Evolutionary conservation across 2,888 invertebrate genomes (phyloP), one percentile per base, ranked within the genome.

Genomic region (Harpagoxenus sublaevis): DNA sequence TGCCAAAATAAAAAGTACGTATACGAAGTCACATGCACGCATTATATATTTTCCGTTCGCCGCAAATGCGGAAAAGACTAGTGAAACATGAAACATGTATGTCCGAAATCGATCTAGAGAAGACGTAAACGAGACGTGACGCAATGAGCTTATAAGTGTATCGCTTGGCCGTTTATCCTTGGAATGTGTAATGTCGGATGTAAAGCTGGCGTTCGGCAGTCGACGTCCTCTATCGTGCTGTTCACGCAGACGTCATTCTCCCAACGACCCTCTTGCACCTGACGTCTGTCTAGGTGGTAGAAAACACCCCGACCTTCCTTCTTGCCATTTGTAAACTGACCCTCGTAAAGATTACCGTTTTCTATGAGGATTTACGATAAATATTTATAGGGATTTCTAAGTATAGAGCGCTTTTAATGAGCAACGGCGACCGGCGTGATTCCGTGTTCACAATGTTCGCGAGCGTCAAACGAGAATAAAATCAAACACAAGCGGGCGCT

Each of bases 201-300:
- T 6, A 94, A 90, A 71, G 96, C 96, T 86, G 95, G 95, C 92
- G 97, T 97, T 60, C 97, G 95, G 92, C 95, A 93, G 48, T 62
- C 48, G 66, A 96, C 96, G 92, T 97, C 97, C 0, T 94, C 94
- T 91, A 97, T 95, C 85, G 95, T 96, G 84, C 97, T 96, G 84
- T 92, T 95, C 83, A 96, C 94, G 90, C 96, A 97, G 31, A 95
- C 88, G 90, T 96, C 96, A n/a, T 95, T 88, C 4, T 91, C 85
- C 97, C 97, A 97, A 88, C 96, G 95, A 1, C 97, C 97, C 85
- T 96, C 96, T 92, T 97, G 97, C 87, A 97, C 92, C 93, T 97
- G 97, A 0, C 97, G 97, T 0, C 95, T 96, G 90, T 95, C 95
- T 92, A 97, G 93, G 92, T 97, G 97, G 92, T 96, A 97, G 94